Conservation (phyloP, 2,888 invertebrate species). For the Timema cristinae region DNA sequence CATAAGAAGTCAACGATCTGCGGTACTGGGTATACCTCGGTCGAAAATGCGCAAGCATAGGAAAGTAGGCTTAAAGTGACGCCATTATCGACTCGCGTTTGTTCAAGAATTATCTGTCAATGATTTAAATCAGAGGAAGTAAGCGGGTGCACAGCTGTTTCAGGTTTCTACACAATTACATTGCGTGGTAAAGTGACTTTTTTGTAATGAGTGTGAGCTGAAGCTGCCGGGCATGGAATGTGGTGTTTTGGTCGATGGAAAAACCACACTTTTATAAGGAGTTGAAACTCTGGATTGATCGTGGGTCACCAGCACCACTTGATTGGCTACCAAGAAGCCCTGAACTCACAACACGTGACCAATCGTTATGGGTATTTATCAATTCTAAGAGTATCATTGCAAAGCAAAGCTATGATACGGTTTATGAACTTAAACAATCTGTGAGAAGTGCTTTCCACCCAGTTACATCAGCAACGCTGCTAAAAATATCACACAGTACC, state of each 20-base stretch:
- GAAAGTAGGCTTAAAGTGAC: conserved; percentile 5
- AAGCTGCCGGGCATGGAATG: not conserved
- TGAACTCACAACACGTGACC: not conserved
- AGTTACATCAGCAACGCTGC: not conserved
- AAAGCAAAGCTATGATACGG: not conserved
- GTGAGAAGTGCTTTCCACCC: not conserved
- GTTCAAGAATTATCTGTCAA: not conserved
- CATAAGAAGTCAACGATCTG: not conserved
- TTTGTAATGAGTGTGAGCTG: not conserved
- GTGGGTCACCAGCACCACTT: not conserved
- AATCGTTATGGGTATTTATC: not conserved
- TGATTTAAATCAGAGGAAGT: not conserved
- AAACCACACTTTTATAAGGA: not conserved
- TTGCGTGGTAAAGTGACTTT: not conserved
- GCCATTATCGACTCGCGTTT: not conserved
- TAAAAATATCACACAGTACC: not conserved
- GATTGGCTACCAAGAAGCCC: not conserved
- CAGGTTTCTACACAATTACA: not conserved
- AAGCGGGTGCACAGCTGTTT: not conserved
- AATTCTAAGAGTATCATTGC: not conserved
- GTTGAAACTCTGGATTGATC: not conserved
- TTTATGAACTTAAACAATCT: not conserved
- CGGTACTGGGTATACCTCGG: conserved; percentile 5
- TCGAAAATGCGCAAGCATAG: conserved; percentile 3
- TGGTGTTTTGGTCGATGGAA: not conserved